Evolutionary conservation across 2,797 vertebrate genomes (phyloP).

Genomic region (Steatocranus sp.): DNA sequence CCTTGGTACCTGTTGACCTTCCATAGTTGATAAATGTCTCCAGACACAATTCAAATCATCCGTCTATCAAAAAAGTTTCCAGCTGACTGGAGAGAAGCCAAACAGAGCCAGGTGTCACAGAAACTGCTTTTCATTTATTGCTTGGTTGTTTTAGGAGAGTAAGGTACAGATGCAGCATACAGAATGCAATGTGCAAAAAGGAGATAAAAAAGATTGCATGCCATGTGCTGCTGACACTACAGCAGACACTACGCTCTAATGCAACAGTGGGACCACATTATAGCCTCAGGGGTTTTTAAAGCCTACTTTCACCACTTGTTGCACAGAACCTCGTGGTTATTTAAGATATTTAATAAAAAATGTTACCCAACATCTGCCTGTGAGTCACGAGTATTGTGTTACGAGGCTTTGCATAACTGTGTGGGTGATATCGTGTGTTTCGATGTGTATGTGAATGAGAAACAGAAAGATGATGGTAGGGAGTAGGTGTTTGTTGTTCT

Average conservation of each 20-base stretch:
- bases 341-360: not conserved
- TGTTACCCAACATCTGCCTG: slow-evolving; percentile 32
- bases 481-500: slow-evolving; percentile 61
- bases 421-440: slow-evolving; percentile 38
- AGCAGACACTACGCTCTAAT: not conserved
- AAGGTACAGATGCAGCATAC: rapidly evolving
- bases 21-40: not conserved
- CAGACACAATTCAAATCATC: not conserved
- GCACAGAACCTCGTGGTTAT: not conserved
- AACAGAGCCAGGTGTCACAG: rapidly evolving
- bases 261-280: not conserved
- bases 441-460: slow-evolving; percentile 17
- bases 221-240: not conserved
- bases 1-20: not conserved
- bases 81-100: not conserved
- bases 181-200: not conserved
- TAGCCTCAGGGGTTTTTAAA: not conserved
- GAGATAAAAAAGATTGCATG: not conserved
- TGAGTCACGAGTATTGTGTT: slow-evolving; percentile 44
- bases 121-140: not conserved
- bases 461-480: not conserved
- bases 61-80: not conserved
- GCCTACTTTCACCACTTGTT: not conserved
- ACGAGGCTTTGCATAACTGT: slow-evolving; percentile 41
- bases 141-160: not conserved